Evolutionary conservation across 2,888 invertebrate genomes (phyloP).

Genomic region (Temnothorax rugatulus): DNA sequence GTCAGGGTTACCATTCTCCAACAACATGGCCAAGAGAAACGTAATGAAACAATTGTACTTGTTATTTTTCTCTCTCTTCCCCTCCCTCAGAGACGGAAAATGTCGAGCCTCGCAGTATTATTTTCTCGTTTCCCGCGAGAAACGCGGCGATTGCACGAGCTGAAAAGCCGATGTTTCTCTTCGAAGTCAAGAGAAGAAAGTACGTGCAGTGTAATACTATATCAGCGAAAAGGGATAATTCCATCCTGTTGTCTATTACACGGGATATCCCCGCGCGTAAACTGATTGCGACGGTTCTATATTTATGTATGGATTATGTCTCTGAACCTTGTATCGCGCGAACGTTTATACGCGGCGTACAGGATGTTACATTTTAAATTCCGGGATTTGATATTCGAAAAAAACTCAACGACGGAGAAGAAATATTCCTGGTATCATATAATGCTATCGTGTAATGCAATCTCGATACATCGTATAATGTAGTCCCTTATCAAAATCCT

Average conservation of each 20-base stretch:
- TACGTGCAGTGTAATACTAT: conserved; percentile 39
- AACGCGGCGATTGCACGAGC: conserved; percentile 15
- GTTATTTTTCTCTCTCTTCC: not conserved
- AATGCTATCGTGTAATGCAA: conserved; percentile 5
- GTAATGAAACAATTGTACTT: conserved; percentile 53
- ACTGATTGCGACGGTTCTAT: conserved; percentile 21
- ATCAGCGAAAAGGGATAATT: not conserved
- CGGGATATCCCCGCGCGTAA: not conserved
- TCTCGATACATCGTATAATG: not conserved
- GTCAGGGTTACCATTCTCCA: conserved; percentile 40
- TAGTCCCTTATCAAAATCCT: conserved; percentile 7
- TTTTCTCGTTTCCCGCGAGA: conserved; percentile 37
- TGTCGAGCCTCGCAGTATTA: conserved; percentile 35
- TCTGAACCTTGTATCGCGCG: not conserved
- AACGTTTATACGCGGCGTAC: not conserved
- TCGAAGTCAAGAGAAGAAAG: conserved; percentile 37
- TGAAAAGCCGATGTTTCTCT: conserved; percentile 52
- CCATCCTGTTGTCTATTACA: conserved; percentile 14
- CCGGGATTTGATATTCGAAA: not conserved
- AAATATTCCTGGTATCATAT: not conserved
- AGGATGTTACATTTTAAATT: conserved; percentile 11
- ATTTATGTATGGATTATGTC: conserved; percentile 17
- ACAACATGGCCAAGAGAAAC: conserved; percentile 7
- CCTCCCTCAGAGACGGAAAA: conserved; percentile 15
- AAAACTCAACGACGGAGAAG: not conserved